phyloP scores from a whole-genome alignment of 1,140 invertebrate genomes.

The Eriocheir sinensis region DNA sequence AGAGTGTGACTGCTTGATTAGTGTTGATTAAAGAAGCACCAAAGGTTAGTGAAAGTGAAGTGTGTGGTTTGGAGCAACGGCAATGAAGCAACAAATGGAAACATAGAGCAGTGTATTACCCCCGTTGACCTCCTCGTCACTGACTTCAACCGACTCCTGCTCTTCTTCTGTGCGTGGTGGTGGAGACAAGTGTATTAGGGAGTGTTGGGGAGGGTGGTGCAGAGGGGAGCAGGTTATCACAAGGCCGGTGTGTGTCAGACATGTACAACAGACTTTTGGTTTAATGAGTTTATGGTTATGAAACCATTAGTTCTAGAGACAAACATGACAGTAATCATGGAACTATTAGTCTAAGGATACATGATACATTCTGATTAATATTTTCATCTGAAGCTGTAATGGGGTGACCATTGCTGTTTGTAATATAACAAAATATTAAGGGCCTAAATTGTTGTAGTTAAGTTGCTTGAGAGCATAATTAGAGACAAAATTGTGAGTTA shows the following conservation, averaged over 20 bases:
- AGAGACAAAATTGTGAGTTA: no score
- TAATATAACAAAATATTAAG: not conserved
- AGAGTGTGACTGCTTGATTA: not conserved
- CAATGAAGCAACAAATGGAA: slow-evolving; percentile 31
- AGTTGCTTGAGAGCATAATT: no score
- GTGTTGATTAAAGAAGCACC: not conserved
- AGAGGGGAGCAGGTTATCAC: not conserved
- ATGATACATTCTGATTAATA: slow-evolving; percentile 5
- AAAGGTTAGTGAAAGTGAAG: not conserved
- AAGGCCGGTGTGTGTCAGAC: not conserved
- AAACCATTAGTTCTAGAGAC: not conserved
- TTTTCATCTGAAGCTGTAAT: not conserved
- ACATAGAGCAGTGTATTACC: slow-evolving; percentile 59
- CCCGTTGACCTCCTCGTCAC: slow-evolving; percentile 69
- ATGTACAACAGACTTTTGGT: not conserved
- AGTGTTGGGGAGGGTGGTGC: slow-evolving; percentile 8
- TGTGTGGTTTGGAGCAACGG: not conserved
- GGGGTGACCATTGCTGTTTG: no score
- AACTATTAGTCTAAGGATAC: not conserved
- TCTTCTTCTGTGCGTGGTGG: slow-evolving; percentile 70
- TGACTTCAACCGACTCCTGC: slow-evolving; percentile 70
- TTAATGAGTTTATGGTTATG: not conserved
- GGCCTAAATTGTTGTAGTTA: not conserved
- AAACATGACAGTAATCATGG: not conserved
- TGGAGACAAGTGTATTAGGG: slow-evolving; percentile 59